These are phyloP conservation scores for Hoplostethus mediterraneus DNA, from an alignment of 2,797 vertebrate species.

Conservation along the genomic window DNA sequence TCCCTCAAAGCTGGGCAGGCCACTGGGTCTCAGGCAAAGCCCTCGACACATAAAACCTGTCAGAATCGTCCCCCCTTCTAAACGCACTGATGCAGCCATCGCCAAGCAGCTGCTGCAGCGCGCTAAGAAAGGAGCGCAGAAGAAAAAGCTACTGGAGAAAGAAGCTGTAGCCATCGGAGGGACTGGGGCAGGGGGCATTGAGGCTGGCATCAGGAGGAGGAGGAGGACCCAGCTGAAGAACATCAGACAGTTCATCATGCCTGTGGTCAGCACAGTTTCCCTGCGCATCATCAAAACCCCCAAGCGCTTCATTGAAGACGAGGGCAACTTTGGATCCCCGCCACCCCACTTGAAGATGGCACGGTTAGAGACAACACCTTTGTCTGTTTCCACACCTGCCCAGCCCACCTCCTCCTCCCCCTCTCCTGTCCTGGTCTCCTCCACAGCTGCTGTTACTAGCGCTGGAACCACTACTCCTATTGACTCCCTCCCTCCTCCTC, in stretches of 20 bases:
- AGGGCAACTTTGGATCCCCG: constrained; percentile 88
- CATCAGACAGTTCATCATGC: constrained; percentile 99
- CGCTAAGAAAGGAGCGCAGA: constrained; percentile 93
- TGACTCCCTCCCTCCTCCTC: constrained; percentile 77
- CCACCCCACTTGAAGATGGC: constrained; percentile 93
- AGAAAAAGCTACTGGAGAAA: constrained; percentile 92
- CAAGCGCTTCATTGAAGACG: constrained; percentile 98
- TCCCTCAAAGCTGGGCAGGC: constrained; percentile 76
- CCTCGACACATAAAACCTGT: constrained; percentile 95
- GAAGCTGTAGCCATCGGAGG: constrained; percentile 88
- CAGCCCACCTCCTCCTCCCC: constrained; percentile 66
- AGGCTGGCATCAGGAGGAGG: constrained; percentile 83
- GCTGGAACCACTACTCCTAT: constrained; percentile 55
- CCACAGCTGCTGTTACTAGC: constrained; percentile 59
- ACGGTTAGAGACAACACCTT: constrained; percentile 86
- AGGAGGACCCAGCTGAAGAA: constrained; percentile 95
- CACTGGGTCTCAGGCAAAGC: constrained; percentile 91
- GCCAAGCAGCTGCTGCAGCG: constrained; percentile 97
- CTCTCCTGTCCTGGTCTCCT: constrained; percentile 57
- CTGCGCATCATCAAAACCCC: constrained; percentile 98
- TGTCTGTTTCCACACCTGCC: constrained; percentile 69
- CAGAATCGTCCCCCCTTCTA: constrained; percentile 94
- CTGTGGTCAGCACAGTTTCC: constrained; percentile 98
- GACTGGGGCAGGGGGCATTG: constrained; percentile 78
- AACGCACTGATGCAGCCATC: constrained; percentile 95